Base-by-base conservation (phyloP, 2,113 vertebrate species). In the Bos indicus region DNA sequence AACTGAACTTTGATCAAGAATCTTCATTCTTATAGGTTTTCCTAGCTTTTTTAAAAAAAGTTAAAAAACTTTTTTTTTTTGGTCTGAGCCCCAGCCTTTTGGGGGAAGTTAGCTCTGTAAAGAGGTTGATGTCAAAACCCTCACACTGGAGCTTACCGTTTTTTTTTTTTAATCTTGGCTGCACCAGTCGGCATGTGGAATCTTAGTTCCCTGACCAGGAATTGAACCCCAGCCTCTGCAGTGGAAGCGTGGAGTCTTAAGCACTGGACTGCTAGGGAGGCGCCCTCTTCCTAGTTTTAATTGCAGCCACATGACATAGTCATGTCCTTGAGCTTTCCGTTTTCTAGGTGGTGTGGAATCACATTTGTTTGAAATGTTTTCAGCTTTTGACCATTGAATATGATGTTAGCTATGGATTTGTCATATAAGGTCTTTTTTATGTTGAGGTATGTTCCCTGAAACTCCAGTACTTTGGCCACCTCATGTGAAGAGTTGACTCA, bases 131-230 rank as follows among this genome's bases (percentile, higher is more conserved):
- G 71, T 77, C 40, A 43, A 26, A 43, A 77, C 40, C 2, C 21
- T 77, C 71, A 77, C 40, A 43, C 23, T 0, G 0, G 36, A 43
- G 71, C 23, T 77, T 13, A 26, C 19, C 4, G 0, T 15, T 43
- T 77, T 26, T 25, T 40, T 77, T 7, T 40, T 40, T 4, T 4
- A 40, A 67, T 4, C 64, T 43, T 43, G 12, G 40, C 2, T 43
- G 11, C 21, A 25, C 12, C 4, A 25, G 0, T 1, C 0, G 12
- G 3, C 23, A 43, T 77, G 71, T 43, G 40, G 40, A 25, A 14
- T 77, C n/a, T 74, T 40, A 74, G 5, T 13, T 74, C 67, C 71
- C 21, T 25, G 6, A 77, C 40, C 23, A 77, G 40, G 40, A 77
- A 43, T 77, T 2, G 40, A 43, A 26, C 71, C 71, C 5, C 36